These are phyloP conservation scores for Fragariocoptes setiger DNA, from an alignment of 1,140 invertebrate species.

Conservation along the genomic window DNA sequence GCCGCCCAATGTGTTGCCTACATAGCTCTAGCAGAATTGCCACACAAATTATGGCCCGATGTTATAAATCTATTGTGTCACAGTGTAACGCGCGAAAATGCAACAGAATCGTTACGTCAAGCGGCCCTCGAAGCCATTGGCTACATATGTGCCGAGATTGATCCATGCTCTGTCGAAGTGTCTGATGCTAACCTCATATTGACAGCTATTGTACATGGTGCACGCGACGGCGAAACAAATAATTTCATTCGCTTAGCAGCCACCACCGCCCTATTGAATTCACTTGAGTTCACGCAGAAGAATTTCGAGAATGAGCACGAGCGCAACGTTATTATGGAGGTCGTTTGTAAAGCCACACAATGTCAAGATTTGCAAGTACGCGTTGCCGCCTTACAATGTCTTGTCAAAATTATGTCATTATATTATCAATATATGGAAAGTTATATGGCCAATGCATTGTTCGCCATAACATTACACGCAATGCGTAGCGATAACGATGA, in stretches of 20 bases:
- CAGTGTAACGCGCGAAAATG: constrained; percentile 46
- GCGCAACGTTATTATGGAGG: constrained; percentile 95
- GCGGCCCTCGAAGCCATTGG: constrained; percentile 86
- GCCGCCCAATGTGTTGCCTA: constrained; percentile 96
- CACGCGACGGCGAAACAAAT: constrained; percentile 47
- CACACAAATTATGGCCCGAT: constrained; percentile 35
- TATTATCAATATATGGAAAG: constrained; percentile 98
- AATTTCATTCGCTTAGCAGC: constrained; percentile 67
- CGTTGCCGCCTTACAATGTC: constrained; percentile 81
- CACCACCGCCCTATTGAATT: constrained; percentile 85
- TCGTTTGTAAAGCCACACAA: constrained; percentile 47
- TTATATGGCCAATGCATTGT: constrained; percentile 91
- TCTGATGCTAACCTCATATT: constrained; percentile 77
- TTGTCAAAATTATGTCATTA: constrained; percentile 92
- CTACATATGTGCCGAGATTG: constrained; percentile 46
- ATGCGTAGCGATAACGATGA: constrained; percentile 92
- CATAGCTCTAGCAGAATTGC: constrained; percentile 80
- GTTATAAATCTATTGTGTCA: constrained; percentile 50
- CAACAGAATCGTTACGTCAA: constrained; percentile 75
- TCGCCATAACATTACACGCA: constrained; percentile 88
- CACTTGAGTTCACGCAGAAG: constrained; percentile 85
- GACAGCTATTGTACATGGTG: constrained; percentile 93
- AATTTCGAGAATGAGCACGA: constrained; percentile 94
- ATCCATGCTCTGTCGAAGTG: constrained; percentile 50
- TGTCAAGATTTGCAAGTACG: constrained; percentile 37